phyloP scores from a whole-genome alignment of 2,113 vertebrate genomes.

The Rhea pennata region DNA sequence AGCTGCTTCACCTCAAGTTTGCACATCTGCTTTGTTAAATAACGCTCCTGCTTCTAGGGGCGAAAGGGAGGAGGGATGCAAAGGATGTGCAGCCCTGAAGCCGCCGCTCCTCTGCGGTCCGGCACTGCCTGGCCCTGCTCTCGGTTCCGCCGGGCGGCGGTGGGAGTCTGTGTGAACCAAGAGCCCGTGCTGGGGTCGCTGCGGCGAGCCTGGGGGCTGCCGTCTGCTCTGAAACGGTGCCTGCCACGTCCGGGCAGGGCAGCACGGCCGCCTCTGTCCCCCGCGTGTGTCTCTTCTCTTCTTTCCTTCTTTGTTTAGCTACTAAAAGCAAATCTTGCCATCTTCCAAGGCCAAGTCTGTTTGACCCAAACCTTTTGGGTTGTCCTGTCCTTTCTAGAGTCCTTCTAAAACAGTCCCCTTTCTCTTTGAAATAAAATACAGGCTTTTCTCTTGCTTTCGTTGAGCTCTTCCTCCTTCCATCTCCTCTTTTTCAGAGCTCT shows the following conservation, averaged over 20 bases:
- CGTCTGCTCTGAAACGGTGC: neutral
- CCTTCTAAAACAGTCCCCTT: neutral
- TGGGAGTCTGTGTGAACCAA: too few species aligned
- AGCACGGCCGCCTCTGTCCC: neutral
- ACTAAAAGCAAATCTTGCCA: neutral
- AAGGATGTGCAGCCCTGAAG: neutral
- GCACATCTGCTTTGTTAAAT: neutral
- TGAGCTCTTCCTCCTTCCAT: neutral
- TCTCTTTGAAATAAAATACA: neutral
- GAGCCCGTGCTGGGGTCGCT: neutral
- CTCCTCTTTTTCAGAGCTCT: neutral
- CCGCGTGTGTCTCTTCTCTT: fast-evolving
- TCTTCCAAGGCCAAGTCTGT: neutral
- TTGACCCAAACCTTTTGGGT: neutral
- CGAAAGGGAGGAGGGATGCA: neutral
- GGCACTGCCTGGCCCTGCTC: neutral
- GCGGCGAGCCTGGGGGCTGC: neutral
- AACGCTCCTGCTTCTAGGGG: neutral
- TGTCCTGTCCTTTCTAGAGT: neutral
- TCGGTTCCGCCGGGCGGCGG: neutral
- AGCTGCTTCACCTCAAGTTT: neutral
- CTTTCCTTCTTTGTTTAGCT: neutral
- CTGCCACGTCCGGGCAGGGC: neutral
- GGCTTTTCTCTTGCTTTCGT: neutral
- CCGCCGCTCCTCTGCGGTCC: neutral